Evolutionary conservation across 2,113 vertebrate genomes (phyloP), one percentile per base, ranked within the genome.

Genomic region (Camarhynchus parvulus): DNA sequence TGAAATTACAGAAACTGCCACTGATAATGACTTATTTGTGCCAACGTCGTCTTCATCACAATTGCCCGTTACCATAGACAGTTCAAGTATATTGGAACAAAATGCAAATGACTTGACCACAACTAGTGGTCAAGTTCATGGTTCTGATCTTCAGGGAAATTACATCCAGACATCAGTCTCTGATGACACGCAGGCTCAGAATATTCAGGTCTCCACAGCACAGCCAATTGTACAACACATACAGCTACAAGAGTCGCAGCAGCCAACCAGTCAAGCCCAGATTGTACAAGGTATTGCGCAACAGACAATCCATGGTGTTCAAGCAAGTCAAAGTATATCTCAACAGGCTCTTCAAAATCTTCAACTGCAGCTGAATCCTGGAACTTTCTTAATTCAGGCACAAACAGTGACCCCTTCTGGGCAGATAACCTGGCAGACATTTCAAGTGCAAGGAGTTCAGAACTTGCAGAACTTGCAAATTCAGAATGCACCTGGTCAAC

Each of bases 371-470:
- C 98, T 99, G 97, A 99, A 99, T 97, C 99, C 99, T 41, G 99
- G 97, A 98, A 98, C 99, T 86, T 99, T 99, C 98, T 98, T 99
- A 98, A 99, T 99, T 98, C 99, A 99, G 98, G 99, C 99, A 92
- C 99, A 99, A 98, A 99, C 99, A 39, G 99, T 99, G 97, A 99
- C 99, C 47, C 98, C 99, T 53, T 99, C 99, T 73, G 99, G 99
- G 95, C 99, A 99, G 98, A 99, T 99, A 98, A 99, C 99, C 96
- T 99, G 99, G 99, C 99, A 99, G 96, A 99, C 99, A 58, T 99
- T 99, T 98, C 99, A 99, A 98, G 99, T 99, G 94, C 99, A 99
- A 97, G 99, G 99, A 83, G 99, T 99, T 79, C 99, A 99, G 96
- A 99, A 99, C 96, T 98, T 99, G 94, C 99, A 99, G 98, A 99